Conservation (phyloP, 2,113 vertebrate genomes). For the Otolemur garnettii region DNA sequence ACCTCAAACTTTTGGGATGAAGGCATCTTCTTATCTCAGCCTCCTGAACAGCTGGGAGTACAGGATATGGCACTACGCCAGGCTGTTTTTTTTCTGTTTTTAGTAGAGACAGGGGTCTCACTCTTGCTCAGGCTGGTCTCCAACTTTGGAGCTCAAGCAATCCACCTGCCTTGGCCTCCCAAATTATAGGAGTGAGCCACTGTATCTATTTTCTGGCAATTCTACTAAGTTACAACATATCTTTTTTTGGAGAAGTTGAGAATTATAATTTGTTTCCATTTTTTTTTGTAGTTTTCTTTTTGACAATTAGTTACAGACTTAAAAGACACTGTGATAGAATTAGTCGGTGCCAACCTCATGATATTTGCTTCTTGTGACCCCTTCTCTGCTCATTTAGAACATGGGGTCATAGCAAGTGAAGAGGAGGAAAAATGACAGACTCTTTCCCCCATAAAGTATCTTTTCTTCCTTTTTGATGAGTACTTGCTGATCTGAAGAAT, state of each 20-base stretch:
- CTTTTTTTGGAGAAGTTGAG: constrained; percentile 48
- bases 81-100: too few relatives aligned
- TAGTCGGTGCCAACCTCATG: background rate
- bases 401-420: background rate
- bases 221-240: background rate
- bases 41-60: too few relatives aligned
- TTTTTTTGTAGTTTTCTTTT: constrained; percentile 39
- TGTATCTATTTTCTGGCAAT: constrained; percentile 15
- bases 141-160: too few relatives aligned
- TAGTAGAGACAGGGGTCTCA: too few relatives aligned
- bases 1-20: too few relatives aligned
- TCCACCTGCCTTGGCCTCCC: too few relatives aligned
- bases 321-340: constrained; percentile 26
- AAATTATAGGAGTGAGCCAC: too few relatives aligned
- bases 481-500: constrained; percentile 56
- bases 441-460: background rate
- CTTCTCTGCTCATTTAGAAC: background rate
- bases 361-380: background rate
- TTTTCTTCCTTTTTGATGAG: background rate
- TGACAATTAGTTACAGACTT: constrained; percentile 50
- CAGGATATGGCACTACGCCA: too few relatives aligned
- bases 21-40: too few relatives aligned
- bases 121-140: too few relatives aligned
- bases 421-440: background rate
- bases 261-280: background rate